A percentile compares a stretch with the other conserved stretches of the same genome.
Conservation (phyloP, 2,113 vertebrate species). For the Struthidea cinerea region DNA sequence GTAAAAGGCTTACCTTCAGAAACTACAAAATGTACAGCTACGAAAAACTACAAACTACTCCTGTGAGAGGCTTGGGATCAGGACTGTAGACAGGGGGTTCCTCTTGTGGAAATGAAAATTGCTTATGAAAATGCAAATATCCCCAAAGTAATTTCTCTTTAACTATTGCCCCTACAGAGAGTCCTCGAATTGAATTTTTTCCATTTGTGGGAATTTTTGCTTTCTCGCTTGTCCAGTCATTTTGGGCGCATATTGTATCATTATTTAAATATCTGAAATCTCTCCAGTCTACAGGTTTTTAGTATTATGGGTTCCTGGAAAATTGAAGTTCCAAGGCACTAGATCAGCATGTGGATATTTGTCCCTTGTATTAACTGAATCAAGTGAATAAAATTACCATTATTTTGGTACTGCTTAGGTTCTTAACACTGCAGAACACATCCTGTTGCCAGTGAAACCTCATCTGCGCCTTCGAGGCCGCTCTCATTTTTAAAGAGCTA, state of each 20-base stretch:
- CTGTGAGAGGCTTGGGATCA: not conserved
- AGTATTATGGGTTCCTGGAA: not conserved
- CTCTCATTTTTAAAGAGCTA: slow-evolving; percentile 32
- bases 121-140: slow-evolving; percentile 33
- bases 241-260: not conserved
- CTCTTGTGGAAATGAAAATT: slow-evolving; percentile 15
- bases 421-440: not conserved
- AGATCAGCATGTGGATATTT: not conserved
- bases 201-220: not conserved
- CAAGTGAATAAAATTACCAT: not conserved
- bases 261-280: not conserved
- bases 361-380: not conserved
- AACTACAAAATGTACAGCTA: not conserved
- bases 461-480: not conserved
- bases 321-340: not conserved
- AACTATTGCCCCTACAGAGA: slow-evolving; percentile 2
- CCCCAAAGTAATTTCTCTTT: not conserved
- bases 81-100: not conserved
- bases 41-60: slow-evolving; percentile 30
- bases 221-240: not conserved
- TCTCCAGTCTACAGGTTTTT: not conserved
- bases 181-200: slow-evolving; percentile 23
- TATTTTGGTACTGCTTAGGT: not conserved
- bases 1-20: slow-evolving; percentile 34
- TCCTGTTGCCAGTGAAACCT: not conserved